Evolutionary conservation across 2,113 vertebrate genomes (phyloP), one percentile per base, ranked within the genome.

Genomic region (Tychaedon coryphoeus): DNA sequence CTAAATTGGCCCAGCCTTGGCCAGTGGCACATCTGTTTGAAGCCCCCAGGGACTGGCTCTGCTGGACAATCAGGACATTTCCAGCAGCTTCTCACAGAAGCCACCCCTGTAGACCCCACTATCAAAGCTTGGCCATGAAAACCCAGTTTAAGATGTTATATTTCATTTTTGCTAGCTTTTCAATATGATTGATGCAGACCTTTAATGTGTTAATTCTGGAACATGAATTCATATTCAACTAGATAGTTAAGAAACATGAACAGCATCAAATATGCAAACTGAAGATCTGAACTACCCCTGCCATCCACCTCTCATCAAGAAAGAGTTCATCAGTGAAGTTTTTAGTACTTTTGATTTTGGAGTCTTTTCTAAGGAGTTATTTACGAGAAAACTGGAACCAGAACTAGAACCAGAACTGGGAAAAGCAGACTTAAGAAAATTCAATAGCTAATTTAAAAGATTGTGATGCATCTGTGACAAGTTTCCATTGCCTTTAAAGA

Each of bases 141-240:
- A 75, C 12, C 8, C 5, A 8, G 6, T 31, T 22, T 14, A 43
- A 58, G 7, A 8, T 51, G 42, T 71, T 90, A 62, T 89, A 89
- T 96, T 97, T 96, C 43, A 90, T 92, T 97, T 97, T 96, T 95
- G 74, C 62, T 95, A 87, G 80, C 56, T 96, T 96, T 97, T 96
- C 90, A 92, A 40, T 89, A 77, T 91, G 94, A 96, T 91, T 92
- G 51, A 97, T 96, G 67, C 65, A 83, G 86, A 92, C 40, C 66
- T 85, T 88, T 95, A 97, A 80, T 85, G 83, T 76, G 9, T 85
- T 97, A 81, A 88, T 96, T 95, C 96, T 94, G 76, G 26, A 92
- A 81, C 88, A 88, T 58, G 22, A 96, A 84, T 88, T 96, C 84
- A 81, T 88, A 95, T 95, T 95, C 72, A 95, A 95, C 85, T 79